Evolutionary conservation across 2,113 vertebrate species (phyloP).

Genomic region (Sander lucioperca): DNA sequence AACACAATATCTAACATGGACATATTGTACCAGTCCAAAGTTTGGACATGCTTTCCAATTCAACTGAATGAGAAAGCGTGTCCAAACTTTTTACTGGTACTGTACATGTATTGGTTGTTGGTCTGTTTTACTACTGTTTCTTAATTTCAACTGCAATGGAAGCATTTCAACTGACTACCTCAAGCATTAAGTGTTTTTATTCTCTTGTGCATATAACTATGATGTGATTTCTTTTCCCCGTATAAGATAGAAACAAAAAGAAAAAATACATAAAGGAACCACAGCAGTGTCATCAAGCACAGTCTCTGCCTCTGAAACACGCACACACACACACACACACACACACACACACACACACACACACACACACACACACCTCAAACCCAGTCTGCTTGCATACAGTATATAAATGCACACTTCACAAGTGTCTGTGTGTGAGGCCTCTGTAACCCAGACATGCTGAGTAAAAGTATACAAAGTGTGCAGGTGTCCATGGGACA

Average conservation of each 20-base stretch:
- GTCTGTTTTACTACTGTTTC: not conserved
- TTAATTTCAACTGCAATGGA: not conserved
- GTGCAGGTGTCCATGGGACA: slow-evolving; percentile 76
- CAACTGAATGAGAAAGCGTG: too few relatives aligned
- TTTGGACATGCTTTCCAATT: too few relatives aligned
- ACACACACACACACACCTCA: not conserved
- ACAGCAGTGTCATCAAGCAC: not conserved
- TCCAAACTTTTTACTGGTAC: too few relatives aligned
- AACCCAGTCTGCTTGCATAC: not conserved
- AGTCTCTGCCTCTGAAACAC: not conserved
- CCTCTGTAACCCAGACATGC: slow-evolving; percentile 57
- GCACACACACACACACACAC: not conserved
- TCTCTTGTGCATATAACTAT: not conserved
- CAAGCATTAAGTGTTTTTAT: not conserved
- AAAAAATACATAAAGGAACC: not conserved
- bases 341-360: not conserved
- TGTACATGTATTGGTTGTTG: not conserved
- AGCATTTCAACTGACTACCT: not conserved
- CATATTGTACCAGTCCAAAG: not conserved
- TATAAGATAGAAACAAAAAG: not conserved
- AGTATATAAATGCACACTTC: slow-evolving; percentile 1
- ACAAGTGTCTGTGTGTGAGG: slow-evolving; percentile 35
- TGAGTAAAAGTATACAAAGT: slow-evolving; percentile 79
- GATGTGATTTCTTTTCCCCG: not conserved
- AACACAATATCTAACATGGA: not conserved